A percentile compares a stretch with the other conserved stretches of the same genome.
phyloP scores from a whole-genome alignment of 2,797 vertebrate genomes.

The Erpetoichthys calabaricus region DNA sequence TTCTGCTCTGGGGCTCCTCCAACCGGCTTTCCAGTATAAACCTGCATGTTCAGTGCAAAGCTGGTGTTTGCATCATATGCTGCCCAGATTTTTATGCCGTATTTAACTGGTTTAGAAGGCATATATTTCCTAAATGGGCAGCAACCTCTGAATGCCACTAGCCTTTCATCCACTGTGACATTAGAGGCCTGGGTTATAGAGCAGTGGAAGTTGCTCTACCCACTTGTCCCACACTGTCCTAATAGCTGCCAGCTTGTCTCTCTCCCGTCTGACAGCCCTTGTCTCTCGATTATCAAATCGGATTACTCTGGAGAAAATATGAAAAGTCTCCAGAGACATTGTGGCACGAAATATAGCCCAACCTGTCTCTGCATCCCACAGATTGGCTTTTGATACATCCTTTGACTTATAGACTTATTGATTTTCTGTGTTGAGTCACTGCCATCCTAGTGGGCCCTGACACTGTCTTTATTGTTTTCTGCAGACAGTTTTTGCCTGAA shows the following conservation, averaged over 20 bases:
- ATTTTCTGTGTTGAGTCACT: no score
- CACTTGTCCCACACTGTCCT: no score
- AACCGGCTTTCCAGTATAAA: no score
- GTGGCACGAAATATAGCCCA: conserved; percentile 7
- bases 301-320: conserved; percentile 12
- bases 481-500: conserved; percentile 7
- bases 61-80: no score
- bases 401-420: no score
- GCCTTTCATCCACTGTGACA: conserved; percentile 7
- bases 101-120: no score
- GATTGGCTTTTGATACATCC: conserved; percentile 8
- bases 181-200: conserved; percentile 8
- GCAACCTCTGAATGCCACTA: background rate
- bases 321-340: conserved; percentile 6
- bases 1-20: no score
- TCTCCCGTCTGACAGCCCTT: no score
- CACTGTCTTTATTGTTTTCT: conserved; percentile 8
- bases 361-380: background rate
- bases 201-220: no score
- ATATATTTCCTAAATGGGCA: no score
- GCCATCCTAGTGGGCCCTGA: conserved; percentile 9
- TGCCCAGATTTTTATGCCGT: no score
- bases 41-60: no score
- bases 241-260: conserved; percentile 11
- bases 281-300: conserved; percentile 8